These are phyloP conservation scores for Apis dorsata DNA, from an alignment of 1,140 invertebrate species.

Conservation along the genomic window DNA sequence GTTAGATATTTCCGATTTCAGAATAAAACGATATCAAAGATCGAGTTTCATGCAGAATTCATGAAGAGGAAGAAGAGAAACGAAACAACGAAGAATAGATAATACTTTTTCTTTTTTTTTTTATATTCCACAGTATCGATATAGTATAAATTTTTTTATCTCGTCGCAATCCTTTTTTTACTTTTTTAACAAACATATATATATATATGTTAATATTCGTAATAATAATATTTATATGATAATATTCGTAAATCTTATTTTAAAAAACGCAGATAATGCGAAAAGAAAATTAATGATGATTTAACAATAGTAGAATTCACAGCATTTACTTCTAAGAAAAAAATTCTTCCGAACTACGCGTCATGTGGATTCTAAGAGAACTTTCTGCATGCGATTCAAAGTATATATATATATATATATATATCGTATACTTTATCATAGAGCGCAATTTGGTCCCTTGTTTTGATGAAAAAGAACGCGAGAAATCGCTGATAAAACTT, in stretches of 20 bases:
- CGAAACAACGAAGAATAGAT: conserved; percentile 21
- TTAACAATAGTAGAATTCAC: not conserved
- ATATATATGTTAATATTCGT: no score
- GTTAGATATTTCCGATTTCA: not conserved
- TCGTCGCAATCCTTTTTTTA: not conserved
- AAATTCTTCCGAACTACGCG: not conserved
- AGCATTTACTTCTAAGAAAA: not conserved
- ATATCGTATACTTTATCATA: not conserved
- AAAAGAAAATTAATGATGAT: conserved; percentile 7
- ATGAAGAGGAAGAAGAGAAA: conserved; percentile 25
- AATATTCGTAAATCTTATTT: not conserved
- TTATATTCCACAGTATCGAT: conserved; percentile 18
- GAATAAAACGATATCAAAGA: not conserved
- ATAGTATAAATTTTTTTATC: conserved; percentile 14
- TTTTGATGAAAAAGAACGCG: not conserved
- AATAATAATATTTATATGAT: not conserved
- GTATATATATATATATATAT: not conserved
- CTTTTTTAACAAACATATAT: not conserved
- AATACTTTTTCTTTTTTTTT: not conserved
- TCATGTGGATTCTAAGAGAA: not conserved
- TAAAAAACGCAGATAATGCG: not conserved
- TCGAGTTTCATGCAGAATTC: conserved; percentile 11
- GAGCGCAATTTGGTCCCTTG: not conserved
- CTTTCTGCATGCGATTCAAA: not conserved
- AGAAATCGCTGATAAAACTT: not conserved